Evolutionary conservation across 2,797 vertebrate genomes (phyloP).

Genomic region (Rhyacichthys aspro): DNA sequence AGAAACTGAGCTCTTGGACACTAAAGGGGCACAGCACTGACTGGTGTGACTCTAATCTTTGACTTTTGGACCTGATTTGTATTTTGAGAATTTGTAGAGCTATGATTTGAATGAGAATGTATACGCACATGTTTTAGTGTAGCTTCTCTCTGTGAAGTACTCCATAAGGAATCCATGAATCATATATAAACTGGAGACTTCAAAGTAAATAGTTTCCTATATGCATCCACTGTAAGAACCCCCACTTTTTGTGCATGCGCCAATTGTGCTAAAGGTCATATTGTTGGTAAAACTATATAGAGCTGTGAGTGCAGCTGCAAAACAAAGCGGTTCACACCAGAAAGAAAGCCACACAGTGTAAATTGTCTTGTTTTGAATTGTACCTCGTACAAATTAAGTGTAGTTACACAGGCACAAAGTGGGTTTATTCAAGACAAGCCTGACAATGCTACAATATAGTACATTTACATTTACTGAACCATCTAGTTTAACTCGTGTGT

Average conservation of each 20-base stretch:
- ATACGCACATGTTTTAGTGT: too few species aligned
- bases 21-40: too few species aligned
- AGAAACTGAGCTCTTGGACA: neutral
- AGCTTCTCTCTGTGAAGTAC: neutral
- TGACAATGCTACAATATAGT: too few species aligned
- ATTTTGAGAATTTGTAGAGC: too few species aligned
- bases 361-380: conserved; percentile 10
- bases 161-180: conserved; percentile 14
- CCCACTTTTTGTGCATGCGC: conserved; percentile 10
- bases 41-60: too few species aligned
- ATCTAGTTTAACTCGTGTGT: too few species aligned
- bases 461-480: too few species aligned
- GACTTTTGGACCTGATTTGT: too few species aligned
- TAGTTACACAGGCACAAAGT: conserved; percentile 32
- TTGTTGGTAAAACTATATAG: conserved; percentile 28
- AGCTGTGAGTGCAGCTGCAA: conserved; percentile 25
- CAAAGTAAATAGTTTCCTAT: conserved; percentile 38
- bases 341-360: conserved; percentile 4
- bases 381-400: conserved; percentile 30
- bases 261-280: conserved; percentile 50
- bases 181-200: conserved; percentile 18
- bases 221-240: conserved; percentile 10
- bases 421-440: neutral
- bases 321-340: conserved; percentile 26
- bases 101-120: too few species aligned